These are phyloP conservation scores for Pachliopta kotzebuea DNA, from an alignment of 2,888 invertebrate species.

Conservation along the genomic window DNA sequence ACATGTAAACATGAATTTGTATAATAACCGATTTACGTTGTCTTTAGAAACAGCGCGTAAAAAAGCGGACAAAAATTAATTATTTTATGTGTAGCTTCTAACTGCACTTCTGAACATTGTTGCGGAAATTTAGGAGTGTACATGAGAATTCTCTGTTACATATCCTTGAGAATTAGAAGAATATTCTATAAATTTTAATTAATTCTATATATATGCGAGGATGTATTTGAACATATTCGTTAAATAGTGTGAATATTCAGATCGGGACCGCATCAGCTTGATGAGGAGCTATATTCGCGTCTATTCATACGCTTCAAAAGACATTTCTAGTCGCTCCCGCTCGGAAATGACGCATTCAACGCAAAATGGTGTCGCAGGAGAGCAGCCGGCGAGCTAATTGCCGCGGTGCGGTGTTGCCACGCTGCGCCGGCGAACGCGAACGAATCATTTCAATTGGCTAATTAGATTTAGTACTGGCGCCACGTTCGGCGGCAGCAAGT, in stretches of 20 bases:
- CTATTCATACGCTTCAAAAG: conserved; percentile 39
- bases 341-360: conserved; percentile 39
- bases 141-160: too few species aligned
- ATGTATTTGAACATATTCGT: conserved; percentile 1
- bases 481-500: conserved; percentile 34
- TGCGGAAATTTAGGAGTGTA: too few species aligned
- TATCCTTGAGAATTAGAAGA: too few species aligned
- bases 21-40: too few species aligned
- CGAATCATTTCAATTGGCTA: conserved; percentile 63
- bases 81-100: too few species aligned
- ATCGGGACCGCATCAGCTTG: conserved; percentile 16
- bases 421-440: conserved; percentile 28
- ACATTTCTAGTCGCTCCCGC: conserved; percentile 37
- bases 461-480: conserved; percentile 51
- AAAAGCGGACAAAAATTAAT: too few species aligned
- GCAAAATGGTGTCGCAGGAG: conserved; percentile 37
- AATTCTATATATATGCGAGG: too few species aligned
- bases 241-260: conserved; percentile 19
- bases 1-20: too few species aligned
- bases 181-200: too few species aligned
- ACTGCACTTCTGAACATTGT: too few species aligned
- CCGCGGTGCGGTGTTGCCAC: conserved; percentile 32
- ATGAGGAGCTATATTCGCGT: conserved; percentile 23
- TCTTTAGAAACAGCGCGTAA: too few species aligned
- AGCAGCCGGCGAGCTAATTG: conserved; percentile 46